A percentile compares a stretch with the other conserved stretches of the same genome.
These are phyloP conservation scores for Encarsia formosa DNA, from an alignment of 2,888 invertebrate species.

Conservation along the genomic window DNA sequence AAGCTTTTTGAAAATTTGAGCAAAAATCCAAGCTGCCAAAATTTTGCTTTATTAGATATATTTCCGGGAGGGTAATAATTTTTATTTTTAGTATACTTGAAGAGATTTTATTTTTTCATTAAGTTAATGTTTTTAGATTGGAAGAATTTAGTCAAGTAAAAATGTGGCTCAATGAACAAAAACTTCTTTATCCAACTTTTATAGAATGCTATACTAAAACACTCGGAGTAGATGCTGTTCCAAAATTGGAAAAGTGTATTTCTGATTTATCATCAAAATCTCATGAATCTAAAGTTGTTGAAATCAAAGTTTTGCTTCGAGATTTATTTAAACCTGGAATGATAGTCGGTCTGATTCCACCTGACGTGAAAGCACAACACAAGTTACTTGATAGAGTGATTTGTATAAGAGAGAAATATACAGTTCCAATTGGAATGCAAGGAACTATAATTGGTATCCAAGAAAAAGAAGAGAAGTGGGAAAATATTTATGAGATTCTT, in stretches of 20 bases:
- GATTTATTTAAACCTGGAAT: constrained; percentile 61
- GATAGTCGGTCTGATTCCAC: constrained; percentile 57
- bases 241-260: constrained; percentile 54
- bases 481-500: constrained; percentile 70
- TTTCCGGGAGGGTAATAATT: constrained; percentile 58
- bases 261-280: constrained; percentile 49
- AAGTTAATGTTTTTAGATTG: background rate
- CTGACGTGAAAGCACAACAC: constrained; percentile 66
- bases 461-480: constrained; percentile 55
- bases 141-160: constrained; percentile 1
- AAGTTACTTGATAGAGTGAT: constrained; percentile 81
- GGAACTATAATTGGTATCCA: constrained; percentile 78
- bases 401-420: constrained; percentile 67
- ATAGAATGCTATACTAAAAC: constrained; percentile 24
- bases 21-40: constrained; percentile 53
- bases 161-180: constrained; percentile 12
- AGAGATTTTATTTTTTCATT: background rate
- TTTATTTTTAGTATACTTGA: background rate
- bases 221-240: constrained; percentile 1
- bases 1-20: constrained; percentile 66
- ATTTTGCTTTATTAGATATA: constrained; percentile 66
- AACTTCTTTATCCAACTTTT: constrained; percentile 28
- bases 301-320: constrained; percentile 63
- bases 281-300: constrained; percentile 56
- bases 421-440: constrained; percentile 75